These are phyloP conservation scores for Gortyna flavago DNA, from an alignment of 2,888 invertebrate genomes.

Conservation along the genomic window DNA sequence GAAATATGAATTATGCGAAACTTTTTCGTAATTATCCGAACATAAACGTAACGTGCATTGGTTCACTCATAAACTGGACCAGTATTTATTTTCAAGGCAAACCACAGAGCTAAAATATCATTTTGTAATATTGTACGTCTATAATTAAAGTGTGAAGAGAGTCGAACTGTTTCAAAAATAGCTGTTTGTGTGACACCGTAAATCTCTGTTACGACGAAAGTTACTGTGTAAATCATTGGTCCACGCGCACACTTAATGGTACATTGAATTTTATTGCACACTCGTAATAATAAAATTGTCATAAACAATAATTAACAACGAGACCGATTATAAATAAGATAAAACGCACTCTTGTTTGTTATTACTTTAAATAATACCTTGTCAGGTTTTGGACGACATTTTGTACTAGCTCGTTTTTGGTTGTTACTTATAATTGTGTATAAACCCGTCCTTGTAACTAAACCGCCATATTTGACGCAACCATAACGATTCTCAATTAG, in stretches of 20 bases:
- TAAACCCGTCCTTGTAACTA: conserved; percentile 21
- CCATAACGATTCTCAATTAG: conserved; percentile 70
- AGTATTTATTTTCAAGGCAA: conserved; percentile 80
- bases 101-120: conserved; percentile 80
- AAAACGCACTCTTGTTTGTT: conserved; percentile 41
- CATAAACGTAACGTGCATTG: conserved; percentile 61
- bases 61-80: conserved; percentile 71
- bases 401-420: conserved; percentile 24
- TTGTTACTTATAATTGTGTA: conserved; percentile 36
- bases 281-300: conserved; percentile 81
- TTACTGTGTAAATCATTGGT: conserved; percentile 84
- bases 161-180: conserved; percentile 86
- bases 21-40: conserved; percentile 40
- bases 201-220: conserved; percentile 86
- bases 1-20: conserved; percentile 53
- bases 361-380: conserved; percentile 32
- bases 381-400: conserved; percentile 32
- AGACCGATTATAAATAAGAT: conserved; percentile 69
- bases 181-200: conserved; percentile 85
- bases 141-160: conserved; percentile 88
- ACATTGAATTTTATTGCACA: conserved; percentile 85
- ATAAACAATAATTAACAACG: conserved; percentile 79
- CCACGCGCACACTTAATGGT: conserved; percentile 80
- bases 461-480: conserved; percentile 49
- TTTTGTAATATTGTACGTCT: conserved; percentile 86